These are phyloP conservation scores for Melanophora roralis DNA, from an alignment of 2,888 invertebrate species.

Conservation along the genomic window DNA sequence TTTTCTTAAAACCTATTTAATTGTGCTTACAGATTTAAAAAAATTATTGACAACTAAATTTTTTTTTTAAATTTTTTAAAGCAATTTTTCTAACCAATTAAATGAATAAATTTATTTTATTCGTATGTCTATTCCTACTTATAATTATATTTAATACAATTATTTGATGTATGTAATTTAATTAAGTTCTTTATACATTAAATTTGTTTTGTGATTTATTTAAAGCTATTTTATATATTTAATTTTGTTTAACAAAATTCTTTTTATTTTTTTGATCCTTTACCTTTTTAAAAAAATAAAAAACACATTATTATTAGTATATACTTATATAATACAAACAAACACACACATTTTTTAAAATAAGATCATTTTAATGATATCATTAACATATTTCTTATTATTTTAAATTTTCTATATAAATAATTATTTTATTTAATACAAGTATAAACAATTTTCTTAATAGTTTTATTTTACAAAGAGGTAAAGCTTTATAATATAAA, in stretches of 20 bases:
- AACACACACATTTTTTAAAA: slow-evolving; percentile 15
- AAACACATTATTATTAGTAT: slow-evolving; percentile 37
- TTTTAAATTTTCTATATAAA: background rate
- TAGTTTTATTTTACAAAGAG: slow-evolving; percentile 40
- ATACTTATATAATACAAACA: slow-evolving; percentile 19
- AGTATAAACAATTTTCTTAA: slow-evolving; percentile 18
- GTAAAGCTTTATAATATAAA: slow-evolving; percentile 44
- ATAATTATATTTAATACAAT: background rate
- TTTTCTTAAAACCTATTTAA: background rate
- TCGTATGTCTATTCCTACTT: background rate
- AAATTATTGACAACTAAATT: no score
- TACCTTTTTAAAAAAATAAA: slow-evolving; percentile 25
- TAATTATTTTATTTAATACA: slow-evolving; percentile 21
- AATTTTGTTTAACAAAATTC: slow-evolving; percentile 45
- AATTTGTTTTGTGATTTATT: slow-evolving; percentile 52
- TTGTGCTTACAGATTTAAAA: background rate
- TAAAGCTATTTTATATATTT: slow-evolving; percentile 15
- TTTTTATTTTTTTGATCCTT: slow-evolving; percentile 31
- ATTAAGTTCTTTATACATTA: background rate
- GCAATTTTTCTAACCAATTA: no score
- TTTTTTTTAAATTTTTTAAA: background rate
- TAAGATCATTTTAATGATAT: slow-evolving; percentile 49
- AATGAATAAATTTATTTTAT: background rate
- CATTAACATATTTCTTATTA: slow-evolving; percentile 21
- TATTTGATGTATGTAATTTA: slow-evolving; percentile 20